Evolutionary conservation across 2,797 vertebrate genomes (phyloP).

Genomic region (Bovichtus variegatus): DNA sequence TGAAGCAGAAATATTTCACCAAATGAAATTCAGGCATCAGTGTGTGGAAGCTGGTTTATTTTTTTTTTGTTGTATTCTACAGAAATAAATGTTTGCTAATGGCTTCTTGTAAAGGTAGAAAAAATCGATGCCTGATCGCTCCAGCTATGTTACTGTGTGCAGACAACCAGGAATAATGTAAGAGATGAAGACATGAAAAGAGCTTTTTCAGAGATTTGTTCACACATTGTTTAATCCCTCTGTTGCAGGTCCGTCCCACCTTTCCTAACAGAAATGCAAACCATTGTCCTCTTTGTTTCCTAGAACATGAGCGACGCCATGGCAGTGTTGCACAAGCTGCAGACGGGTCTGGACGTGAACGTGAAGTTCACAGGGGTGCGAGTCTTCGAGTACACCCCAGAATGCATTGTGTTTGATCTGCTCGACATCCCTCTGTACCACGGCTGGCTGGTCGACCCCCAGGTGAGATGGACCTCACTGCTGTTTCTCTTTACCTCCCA

Average conservation of each 20-base stretch:
- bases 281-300: conserved; percentile 28
- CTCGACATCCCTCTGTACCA: conserved; percentile 99
- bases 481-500: conserved; percentile 5
- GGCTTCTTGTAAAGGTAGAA: conserved; percentile 20
- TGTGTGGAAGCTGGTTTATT: background rate
- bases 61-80: background rate
- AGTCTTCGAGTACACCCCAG: conserved; percentile 98
- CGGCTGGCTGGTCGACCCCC: conserved; percentile 98
- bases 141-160: conserved; percentile 13
- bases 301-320: conserved; percentile 99
- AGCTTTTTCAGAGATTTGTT: background rate
- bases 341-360: conserved; percentile 98
- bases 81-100: conserved; percentile 26
- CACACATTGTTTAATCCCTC: background rate
- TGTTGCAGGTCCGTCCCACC: background rate
- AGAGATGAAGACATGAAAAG: background rate
- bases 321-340: conserved; percentile 97
- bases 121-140: conserved; percentile 38
- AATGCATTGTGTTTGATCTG: conserved; percentile 99
- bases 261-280: background rate
- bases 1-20: background rate
- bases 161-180: conserved; percentile 25
- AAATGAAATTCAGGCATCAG: background rate
- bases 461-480: conserved; percentile 84
- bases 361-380: conserved; percentile 97